Evolutionary conservation across 1,140 invertebrate species (phyloP).

Genomic region (Bombus affinis): DNA sequence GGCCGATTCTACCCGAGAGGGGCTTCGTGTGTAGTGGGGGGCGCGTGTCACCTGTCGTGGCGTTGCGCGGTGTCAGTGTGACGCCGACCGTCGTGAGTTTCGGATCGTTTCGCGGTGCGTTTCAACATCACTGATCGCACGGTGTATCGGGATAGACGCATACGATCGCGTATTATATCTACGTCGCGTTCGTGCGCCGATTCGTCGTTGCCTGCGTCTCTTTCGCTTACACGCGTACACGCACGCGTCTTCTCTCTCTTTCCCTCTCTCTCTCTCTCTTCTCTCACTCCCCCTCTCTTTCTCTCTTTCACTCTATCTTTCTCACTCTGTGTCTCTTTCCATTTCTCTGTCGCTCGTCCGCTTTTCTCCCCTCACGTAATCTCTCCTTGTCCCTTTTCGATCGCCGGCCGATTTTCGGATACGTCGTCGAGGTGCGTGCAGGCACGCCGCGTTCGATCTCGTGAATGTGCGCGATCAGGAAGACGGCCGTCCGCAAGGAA

Average conservation of each 20-base stretch:
- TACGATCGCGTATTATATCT: neutral
- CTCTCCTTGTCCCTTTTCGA: neutral
- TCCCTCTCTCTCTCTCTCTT: neutral
- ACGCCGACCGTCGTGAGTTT: constrained; percentile 56
- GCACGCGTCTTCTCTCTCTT: neutral
- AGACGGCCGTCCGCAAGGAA: constrained; percentile 53
- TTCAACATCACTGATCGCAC: neutral
- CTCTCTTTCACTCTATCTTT: neutral
- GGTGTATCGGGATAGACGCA: constrained; percentile 1
- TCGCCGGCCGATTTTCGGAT: constrained; percentile 14
- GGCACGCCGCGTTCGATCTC: constrained; percentile 18
- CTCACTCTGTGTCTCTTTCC: neutral
- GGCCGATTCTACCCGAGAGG: neutral
- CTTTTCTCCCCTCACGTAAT: neutral
- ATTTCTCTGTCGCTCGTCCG: neutral
- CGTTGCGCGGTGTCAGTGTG: constrained; percentile 53
- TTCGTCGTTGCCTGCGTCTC: neutral
- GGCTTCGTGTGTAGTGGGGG: constrained; percentile 36
- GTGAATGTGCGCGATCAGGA: constrained; percentile 60
- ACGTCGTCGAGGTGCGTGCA: constrained; percentile 28
- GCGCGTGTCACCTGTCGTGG: constrained; percentile 57
- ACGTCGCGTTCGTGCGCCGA: neutral
- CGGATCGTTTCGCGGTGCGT: constrained; percentile 31
- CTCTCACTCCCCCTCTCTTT: neutral
- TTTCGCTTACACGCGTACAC: neutral